These are phyloP conservation scores for Brachionus manjavacas DNA, from an alignment of 1,140 invertebrate species.

Conservation along the genomic window DNA sequence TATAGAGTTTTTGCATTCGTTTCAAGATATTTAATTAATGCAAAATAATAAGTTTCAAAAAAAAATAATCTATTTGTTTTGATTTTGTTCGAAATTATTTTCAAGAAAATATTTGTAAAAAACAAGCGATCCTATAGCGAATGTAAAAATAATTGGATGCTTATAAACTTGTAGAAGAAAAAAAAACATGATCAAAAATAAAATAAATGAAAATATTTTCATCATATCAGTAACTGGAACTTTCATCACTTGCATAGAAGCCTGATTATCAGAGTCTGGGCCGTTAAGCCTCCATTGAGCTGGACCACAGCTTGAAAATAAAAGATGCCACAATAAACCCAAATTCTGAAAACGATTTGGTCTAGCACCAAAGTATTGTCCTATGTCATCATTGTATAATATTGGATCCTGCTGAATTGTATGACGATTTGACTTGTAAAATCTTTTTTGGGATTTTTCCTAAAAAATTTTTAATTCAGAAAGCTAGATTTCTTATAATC, in stretches of 20 bases:
- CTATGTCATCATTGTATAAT: slow-evolving; percentile 52
- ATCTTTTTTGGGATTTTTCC: slow-evolving; percentile 44
- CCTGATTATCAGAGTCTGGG: not conserved
- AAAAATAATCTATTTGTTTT: slow-evolving; percentile 23
- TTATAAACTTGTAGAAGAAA: not conserved
- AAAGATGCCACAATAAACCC: slow-evolving; percentile 47
- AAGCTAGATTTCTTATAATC: not conserved
- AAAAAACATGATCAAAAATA: slow-evolving; percentile 20
- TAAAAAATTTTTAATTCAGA: not conserved
- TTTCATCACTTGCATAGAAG: not conserved
- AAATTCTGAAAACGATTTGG: slow-evolving; percentile 48
- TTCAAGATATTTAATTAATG: not conserved
- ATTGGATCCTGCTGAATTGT: slow-evolving; percentile 55
- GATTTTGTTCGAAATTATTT: not conserved
- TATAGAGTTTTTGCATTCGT: not conserved
- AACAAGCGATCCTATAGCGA: not conserved
- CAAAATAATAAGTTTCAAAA: not conserved
- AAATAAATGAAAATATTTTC: slow-evolving; percentile 36
- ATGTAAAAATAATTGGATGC: slow-evolving; percentile 11
- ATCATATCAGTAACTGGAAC: slow-evolving; percentile 39
- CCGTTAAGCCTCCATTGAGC: slow-evolving; percentile 38
- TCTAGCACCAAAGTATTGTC: slow-evolving; percentile 50
- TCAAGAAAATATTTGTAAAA: slow-evolving; percentile 6
- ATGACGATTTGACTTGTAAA: slow-evolving; percentile 50
- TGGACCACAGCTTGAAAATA: slow-evolving; percentile 38